Evolutionary conservation across 2,797 vertebrate species (phyloP).

Genomic region (Fistularia tabacaria): DNA sequence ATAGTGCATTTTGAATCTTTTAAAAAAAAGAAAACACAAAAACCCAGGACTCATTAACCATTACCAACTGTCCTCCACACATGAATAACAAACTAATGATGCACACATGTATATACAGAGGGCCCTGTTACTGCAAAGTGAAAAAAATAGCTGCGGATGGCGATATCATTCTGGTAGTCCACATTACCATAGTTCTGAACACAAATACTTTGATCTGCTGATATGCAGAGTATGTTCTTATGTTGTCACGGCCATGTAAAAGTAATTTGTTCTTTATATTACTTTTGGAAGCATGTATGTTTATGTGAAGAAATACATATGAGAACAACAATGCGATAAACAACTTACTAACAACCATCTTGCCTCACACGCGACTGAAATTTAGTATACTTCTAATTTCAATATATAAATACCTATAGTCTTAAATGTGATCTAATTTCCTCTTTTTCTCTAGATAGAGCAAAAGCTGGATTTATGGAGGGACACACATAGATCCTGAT

Average conservation of each 20-base stretch:
- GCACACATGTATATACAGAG: conserved; percentile 34
- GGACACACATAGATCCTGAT: too few species aligned
- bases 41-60: conserved; percentile 9
- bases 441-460: too few species aligned
- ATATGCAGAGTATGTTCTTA: conserved; percentile 58
- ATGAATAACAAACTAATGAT: conserved; percentile 7
- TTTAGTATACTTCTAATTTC: too few species aligned
- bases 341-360: too few species aligned
- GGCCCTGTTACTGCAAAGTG: conserved; percentile 57
- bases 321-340: conserved; percentile 46
- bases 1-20: too few species aligned
- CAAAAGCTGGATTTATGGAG: too few species aligned
- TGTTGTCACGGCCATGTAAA: conserved; percentile 67
- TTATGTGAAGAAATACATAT: conserved; percentile 74
- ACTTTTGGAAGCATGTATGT: conserved; percentile 71
- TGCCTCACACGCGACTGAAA: too few species aligned
- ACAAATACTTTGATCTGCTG: conserved; percentile 65
- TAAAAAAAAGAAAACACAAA: too few species aligned
- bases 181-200: conserved; percentile 67
- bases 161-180: conserved; percentile 64
- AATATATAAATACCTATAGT: too few species aligned
- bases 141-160: conserved; percentile 66
- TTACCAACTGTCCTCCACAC: conserved; percentile 14
- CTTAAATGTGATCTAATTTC: too few species aligned
- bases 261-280: conserved; percentile 75